phyloP scores from a whole-genome alignment of 2,888 invertebrate genomes.

The Mythimna vitellina region DNA sequence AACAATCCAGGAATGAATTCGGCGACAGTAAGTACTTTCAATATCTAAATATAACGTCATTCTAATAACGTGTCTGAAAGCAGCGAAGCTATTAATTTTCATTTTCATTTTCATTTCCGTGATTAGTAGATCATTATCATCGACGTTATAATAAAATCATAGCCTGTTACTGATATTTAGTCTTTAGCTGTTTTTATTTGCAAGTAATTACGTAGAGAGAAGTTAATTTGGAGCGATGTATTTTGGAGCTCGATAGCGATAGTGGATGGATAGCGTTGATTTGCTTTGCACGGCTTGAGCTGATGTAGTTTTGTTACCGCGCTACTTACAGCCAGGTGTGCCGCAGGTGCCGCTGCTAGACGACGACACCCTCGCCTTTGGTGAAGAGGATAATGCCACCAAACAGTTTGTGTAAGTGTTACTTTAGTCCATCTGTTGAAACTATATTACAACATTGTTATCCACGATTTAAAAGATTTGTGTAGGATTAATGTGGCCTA shows the following conservation, averaged over 20 bases:
- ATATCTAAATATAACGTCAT: not conserved
- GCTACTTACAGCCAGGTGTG: conserved; percentile 89
- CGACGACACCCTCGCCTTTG: conserved; percentile 96
- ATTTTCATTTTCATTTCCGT: conserved; percentile 26
- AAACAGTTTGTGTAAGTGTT: conserved; percentile 87
- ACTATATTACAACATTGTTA: not conserved
- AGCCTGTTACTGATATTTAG: conserved; percentile 36
- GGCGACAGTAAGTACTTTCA: conserved; percentile 82
- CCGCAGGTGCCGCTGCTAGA: conserved; percentile 96
- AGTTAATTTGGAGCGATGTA: conserved; percentile 40
- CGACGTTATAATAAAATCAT: conserved; percentile 31
- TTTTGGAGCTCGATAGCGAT: conserved; percentile 19
- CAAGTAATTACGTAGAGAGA: conserved; percentile 50
- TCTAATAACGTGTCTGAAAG: conserved; percentile 38
- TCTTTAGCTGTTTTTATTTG: conserved; percentile 69
- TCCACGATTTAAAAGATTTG: not conserved
- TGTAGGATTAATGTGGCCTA: not conserved
- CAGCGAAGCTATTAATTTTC: conserved; percentile 36
- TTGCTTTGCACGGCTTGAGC: conserved; percentile 88
- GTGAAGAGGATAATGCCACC: conserved; percentile 93
- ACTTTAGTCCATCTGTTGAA: conserved; percentile 10
- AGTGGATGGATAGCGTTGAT: conserved; percentile 42
- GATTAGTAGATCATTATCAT: conserved; percentile 44
- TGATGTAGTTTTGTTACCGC: conserved; percentile 81
- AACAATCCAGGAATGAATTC: conserved; percentile 85